These are phyloP conservation scores for Patiria miniata DNA, from an alignment of 35 echinoderm and acorn worm genomes.

Conservation along the genomic window DNA sequence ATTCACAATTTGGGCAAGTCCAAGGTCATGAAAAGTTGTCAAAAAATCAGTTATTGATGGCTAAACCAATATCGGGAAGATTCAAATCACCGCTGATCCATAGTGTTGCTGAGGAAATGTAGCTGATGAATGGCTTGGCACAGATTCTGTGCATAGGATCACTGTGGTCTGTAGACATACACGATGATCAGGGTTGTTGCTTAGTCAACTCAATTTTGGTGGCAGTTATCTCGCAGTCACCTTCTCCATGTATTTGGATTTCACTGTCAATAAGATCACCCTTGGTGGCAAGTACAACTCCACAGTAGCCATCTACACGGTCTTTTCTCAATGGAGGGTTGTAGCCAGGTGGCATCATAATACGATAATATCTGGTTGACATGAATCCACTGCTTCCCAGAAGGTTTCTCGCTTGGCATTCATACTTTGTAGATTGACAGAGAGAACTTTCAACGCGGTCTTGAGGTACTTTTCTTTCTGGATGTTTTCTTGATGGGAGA, in stretches of 20 bases:
- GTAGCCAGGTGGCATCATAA: too few relatives aligned
- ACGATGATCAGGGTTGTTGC: conserved; percentile 29
- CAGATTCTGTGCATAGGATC: conserved; percentile 28
- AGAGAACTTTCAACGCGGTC: conserved; percentile 7
- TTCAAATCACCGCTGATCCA: conserved; percentile 11
- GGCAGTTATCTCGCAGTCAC: conserved; percentile 42
- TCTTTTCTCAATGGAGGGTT: conserved; percentile 31
- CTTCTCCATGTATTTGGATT: conserved; percentile 3
- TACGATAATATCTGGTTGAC: conserved; percentile 15
- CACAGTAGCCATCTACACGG: conserved; percentile 35
- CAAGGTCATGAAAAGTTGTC: conserved; percentile 17
- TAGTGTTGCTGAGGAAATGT: background rate
- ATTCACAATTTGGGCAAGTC: background rate
- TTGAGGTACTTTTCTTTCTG: conserved; percentile 9
- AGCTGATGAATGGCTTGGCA: conserved; percentile 10
- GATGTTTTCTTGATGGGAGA: background rate
- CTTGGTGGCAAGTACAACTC: conserved; percentile 48
- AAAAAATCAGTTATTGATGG: conserved; percentile 12
- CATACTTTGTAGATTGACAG: background rate
- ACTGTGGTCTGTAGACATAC: conserved; percentile 14
- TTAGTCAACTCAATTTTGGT: conserved; percentile 32
- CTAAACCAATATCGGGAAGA: conserved; percentile 4
- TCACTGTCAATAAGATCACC: conserved; percentile 46
- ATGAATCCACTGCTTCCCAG: conserved; percentile 9
- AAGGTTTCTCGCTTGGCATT: conserved; percentile 4